Evolutionary conservation across 2,113 vertebrate genomes (phyloP), one percentile per base, ranked within the genome.

Genomic region (Anthoscopus minutus): DNA sequence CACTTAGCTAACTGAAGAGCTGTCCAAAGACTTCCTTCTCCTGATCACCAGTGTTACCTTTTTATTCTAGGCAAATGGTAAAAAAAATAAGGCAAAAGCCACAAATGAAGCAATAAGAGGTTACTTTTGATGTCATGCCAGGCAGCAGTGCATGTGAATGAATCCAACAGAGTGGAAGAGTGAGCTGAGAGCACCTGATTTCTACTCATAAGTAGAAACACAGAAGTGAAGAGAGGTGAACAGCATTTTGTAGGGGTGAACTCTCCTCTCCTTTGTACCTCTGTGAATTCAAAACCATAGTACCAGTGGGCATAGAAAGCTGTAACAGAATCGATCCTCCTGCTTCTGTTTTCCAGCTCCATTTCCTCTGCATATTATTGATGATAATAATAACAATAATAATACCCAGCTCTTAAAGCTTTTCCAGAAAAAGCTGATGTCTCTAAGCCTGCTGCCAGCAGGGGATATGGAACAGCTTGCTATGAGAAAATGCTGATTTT

Each of bases 401-500:
- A 96, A 92, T 90, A 84, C 9, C 42, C 64, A 58, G 38, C 81
- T 91, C 37, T 94, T 92, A 94, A 84, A 95, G 93, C 65, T 91
- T 92, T 95, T 94, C 62, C 78, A 95, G 86, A 79, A 87, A 95
- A 92, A 96, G 50, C 70, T 94, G 88, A 96, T 74, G 62, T 85
- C 35, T 92, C 81, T 66, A 66, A 91, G 66, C 47, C 58, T 91
- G 62, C 87, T 95, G 89, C 70, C 95, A 97, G 93, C 87, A 91
- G 94, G 91, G 92, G 73, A 92, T 87, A 83, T 92, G 78, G 89
- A 92, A 92, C 66, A 88, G 62, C 81, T 81, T 92, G n/a, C 82
- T 78, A 83, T 62, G 60, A 83, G 88, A 90, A 96, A 96, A 77
- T 90, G 96, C 94, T 96, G 96, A 96, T 92, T 90, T 92, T 94